Percentiles rank a stretch among this genome's conserved stretches.
Conservation (phyloP, 2,888 invertebrate species). For the Orchestes rusci region DNA sequence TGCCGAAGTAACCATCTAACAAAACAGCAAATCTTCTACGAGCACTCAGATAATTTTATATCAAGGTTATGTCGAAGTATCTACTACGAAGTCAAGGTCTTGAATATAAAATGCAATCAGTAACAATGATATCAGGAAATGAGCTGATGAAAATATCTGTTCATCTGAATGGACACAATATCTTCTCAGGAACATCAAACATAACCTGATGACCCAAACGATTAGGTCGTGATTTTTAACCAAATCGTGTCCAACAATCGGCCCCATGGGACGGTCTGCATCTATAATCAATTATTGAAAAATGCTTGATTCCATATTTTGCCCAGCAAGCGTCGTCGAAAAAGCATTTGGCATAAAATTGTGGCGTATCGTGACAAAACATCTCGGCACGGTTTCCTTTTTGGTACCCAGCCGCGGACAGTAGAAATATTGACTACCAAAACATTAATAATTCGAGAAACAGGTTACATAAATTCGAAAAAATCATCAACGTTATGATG, state of each 20-base stretch:
- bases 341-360: too few species aligned
- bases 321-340: too few species aligned
- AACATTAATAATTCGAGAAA: slow-evolving; percentile 23
- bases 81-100: background rate
- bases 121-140: too few species aligned
- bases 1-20: slow-evolving; percentile 23
- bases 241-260: too few species aligned
- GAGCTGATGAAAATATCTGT: too few species aligned
- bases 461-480: slow-evolving; percentile 21
- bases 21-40: slow-evolving; percentile 1
- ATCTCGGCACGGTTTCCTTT: slow-evolving; percentile 14
- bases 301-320: too few species aligned
- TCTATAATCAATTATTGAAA: too few species aligned
- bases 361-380: slow-evolving; percentile 20
- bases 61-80: background rate
- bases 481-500: slow-evolving; percentile 24
- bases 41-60: background rate
- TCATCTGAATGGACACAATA: background rate
- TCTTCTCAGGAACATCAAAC: background rate
- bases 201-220: background rate
- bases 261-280: too few species aligned
- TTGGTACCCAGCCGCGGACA: slow-evolving; percentile 15
- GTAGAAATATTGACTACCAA: slow-evolving; percentile 24
- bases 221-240: background rate
- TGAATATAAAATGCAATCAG: background rate